Evolutionary conservation across 1,140 invertebrate genomes (phyloP).

Genomic region (Chionoecetes opilio): DNA sequence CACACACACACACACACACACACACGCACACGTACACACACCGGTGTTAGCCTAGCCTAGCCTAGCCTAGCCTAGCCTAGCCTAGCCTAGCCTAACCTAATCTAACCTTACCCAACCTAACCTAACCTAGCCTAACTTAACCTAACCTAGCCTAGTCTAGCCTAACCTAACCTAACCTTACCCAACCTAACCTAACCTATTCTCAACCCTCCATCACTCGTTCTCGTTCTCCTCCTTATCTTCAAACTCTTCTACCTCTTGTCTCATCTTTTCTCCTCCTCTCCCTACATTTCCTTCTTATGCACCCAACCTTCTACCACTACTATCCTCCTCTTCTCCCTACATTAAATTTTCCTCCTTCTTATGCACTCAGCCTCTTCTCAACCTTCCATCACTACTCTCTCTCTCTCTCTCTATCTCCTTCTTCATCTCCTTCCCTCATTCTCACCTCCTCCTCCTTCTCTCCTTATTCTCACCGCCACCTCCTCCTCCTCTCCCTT

Average conservation of each 20-base stretch:
- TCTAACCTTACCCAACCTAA: too few species aligned
- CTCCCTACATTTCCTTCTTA: not conserved
- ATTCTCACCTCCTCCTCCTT: not conserved
- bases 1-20: too few species aligned
- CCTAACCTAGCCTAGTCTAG: too few species aligned
- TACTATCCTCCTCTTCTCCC: not conserved
- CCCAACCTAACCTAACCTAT: too few species aligned
- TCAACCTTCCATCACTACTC: not conserved
- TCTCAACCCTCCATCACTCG: not conserved
- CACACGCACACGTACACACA: too few species aligned
- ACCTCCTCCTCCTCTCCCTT: not conserved
- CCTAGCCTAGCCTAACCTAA: too few species aligned
- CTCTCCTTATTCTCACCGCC: not conserved
- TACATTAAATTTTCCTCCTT: not conserved
- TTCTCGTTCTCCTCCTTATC: not conserved
- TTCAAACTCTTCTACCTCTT: too few species aligned
- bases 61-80: too few species aligned
- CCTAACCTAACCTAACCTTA: too few species aligned
- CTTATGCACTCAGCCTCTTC: not conserved
- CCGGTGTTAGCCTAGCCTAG: too few species aligned
- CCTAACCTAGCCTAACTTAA: too few species aligned
- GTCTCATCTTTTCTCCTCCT: not conserved
- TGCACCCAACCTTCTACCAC: too few species aligned
- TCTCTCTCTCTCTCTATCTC: not conserved
- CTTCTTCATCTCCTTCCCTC: not conserved